phyloP scores from a whole-genome alignment of 2,113 vertebrate species.

The Gobio gobio region DNA sequence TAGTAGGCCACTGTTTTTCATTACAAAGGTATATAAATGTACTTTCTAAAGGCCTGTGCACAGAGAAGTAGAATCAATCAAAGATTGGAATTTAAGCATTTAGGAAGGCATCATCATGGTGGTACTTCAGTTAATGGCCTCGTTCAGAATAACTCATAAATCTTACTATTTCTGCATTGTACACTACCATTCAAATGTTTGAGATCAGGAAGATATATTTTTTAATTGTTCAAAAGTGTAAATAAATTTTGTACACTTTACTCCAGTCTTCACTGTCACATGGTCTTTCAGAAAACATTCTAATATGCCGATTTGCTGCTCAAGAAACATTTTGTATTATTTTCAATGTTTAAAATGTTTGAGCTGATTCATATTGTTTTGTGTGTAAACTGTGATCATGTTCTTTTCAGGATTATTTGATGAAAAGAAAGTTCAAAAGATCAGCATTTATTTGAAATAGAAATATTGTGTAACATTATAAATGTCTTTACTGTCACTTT shows the following conservation, averaged over 20 bases:
- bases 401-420: too few relatives aligned
- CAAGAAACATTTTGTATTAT: background rate
- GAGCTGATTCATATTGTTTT: too few relatives aligned
- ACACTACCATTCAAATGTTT: background rate
- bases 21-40: background rate
- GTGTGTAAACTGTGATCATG: too few relatives aligned
- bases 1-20: conserved; percentile 7
- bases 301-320: background rate
- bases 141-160: background rate
- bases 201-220: background rate
- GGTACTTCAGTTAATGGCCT: background rate
- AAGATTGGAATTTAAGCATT: background rate
- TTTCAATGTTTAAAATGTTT: too few relatives aligned
- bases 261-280: background rate
- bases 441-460: too few relatives aligned
- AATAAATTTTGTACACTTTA: background rate
- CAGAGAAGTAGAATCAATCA: background rate
- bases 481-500: too few relatives aligned
- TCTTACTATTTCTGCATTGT: background rate
- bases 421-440: too few relatives aligned
- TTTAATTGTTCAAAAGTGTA: background rate
- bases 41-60: background rate
- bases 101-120: background rate
- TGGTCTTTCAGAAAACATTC: background rate
- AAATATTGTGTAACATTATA: too few relatives aligned